Evolutionary conservation across 64 coral and sea anemone species (phyloP), one percentile per base, ranked within the genome.

Genomic region (Pocillopora damicornis): DNA sequence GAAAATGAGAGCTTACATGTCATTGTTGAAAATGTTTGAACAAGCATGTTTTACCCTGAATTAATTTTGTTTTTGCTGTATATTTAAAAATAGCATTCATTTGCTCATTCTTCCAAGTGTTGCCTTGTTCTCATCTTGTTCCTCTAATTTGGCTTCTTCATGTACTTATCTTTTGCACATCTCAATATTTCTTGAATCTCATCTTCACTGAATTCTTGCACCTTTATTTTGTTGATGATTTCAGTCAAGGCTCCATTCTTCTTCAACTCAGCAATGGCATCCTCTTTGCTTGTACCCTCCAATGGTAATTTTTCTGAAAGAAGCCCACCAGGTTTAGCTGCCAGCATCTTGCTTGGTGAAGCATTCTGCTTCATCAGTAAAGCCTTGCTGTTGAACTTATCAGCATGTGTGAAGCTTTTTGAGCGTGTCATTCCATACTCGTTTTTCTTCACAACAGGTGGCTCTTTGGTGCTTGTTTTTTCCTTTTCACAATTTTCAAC

Each of bases 161-260:
- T 86, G 36, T 96, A 96, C 75, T 93, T 96, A 16, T 79, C 82
- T 78, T 88, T 93, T 36, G 94, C 91, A 68, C 81, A 89, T 30
- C 88, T 86, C 57, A 96, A 38, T 5, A 96, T 88, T 65, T 96
- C 91, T 35, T 97, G 94, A 51, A 97, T 97, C 38, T 97, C 94
- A 78, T 97, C 94, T 26, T 90, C 91, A 61, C 88, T 87, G 35
- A 97, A 87, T 74, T 97, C 94, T 87, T 90, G 89, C 61, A 93
- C 94, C 38, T 90, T 92, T 59, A 87, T 93, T 71, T 76, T 67
- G 20, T 63, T 93, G 22, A 89, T 37, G 26, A 88, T 86, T 45
- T 92, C 75, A 65, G 79, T 86, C 25, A 92, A 72, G 2, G 25
- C 83, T 18, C 76, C 20, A 36, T 80, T 79, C 82, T 79, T 92